Percentiles rank a stretch among this genome's conserved stretches.
phyloP scores from a whole-genome alignment of 1,140 invertebrate species.

The Halictus rubicundus region DNA sequence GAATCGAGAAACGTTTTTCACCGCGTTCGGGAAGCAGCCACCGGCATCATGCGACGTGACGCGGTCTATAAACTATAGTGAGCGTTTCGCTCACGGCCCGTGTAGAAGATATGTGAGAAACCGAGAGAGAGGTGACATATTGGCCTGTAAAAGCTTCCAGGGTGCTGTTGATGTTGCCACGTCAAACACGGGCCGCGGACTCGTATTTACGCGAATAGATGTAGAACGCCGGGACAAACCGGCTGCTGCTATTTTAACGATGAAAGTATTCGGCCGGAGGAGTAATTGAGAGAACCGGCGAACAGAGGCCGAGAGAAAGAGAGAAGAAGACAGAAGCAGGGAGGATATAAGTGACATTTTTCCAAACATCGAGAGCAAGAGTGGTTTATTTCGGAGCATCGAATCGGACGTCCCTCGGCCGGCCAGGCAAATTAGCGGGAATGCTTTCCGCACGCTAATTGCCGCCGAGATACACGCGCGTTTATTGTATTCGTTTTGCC shows the following conservation, averaged over 20 bases:
- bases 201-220: conserved; percentile 24
- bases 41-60: too few relatives aligned
- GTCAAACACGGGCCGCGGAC: conserved; percentile 36
- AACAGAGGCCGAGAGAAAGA: too few relatives aligned
- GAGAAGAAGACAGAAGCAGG: too few relatives aligned
- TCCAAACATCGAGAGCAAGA: not conserved
- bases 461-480: not conserved
- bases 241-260: conserved; percentile 13
- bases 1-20: too few relatives aligned
- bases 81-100: not conserved
- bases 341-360: conserved; percentile 4
- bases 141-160: conserved; percentile 44
- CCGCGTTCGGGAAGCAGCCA: too few relatives aligned
- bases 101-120: conserved; percentile 33
- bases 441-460: not conserved
- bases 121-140: conserved; percentile 43
- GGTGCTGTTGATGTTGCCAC: conserved; percentile 33
- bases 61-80: conserved; percentile 25
- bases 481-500: not conserved
- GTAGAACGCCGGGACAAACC: not conserved
- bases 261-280: not conserved
- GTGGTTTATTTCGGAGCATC: not conserved
- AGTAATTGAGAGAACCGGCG: not conserved
- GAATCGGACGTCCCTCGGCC: not conserved
- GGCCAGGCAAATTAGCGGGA: not conserved